A percentile compares a stretch with the other conserved stretches of the same genome.
phyloP scores from a whole-genome alignment of 2,797 vertebrate genomes.

The Halcyon leucocephala region DNA sequence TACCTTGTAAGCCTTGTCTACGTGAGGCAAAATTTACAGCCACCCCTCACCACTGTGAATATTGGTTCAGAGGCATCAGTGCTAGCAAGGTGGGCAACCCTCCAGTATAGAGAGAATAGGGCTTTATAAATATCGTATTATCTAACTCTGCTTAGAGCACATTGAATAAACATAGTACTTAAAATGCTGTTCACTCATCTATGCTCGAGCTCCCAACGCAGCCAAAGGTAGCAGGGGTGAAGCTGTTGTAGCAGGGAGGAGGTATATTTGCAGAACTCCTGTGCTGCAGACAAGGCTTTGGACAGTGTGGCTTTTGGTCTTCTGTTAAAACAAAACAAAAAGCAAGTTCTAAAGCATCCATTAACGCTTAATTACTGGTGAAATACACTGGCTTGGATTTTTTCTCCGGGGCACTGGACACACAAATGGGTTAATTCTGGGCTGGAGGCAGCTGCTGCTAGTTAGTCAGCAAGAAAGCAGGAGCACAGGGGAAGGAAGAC shows the following conservation, averaged over 20 bases:
- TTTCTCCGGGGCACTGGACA: neutral
- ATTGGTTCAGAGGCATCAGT: neutral
- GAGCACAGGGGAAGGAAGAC: neutral
- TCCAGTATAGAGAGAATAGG: neutral
- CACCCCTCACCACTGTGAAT: neutral
- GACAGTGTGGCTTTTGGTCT: conserved; percentile 12
- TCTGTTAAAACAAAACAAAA: conserved; percentile 7
- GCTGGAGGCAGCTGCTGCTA: neutral
- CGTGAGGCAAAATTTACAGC: conserved; percentile 37
- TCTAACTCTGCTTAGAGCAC: neutral
- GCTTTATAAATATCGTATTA: neutral
- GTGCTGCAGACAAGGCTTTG: neutral
- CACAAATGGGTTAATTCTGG: neutral
- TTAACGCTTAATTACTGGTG: conserved; percentile 5
- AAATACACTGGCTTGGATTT: conserved; percentile 18
- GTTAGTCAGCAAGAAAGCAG: neutral
- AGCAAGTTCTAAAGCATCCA: neutral
- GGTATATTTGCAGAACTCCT: neutral
- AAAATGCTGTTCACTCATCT: conserved; percentile 4
- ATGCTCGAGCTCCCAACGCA: neutral
- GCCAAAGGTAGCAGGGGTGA: neutral
- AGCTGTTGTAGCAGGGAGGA: neutral
- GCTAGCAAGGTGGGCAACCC: neutral
- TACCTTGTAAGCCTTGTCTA: conserved; percentile 67
- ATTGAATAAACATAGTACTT: neutral